These are phyloP conservation scores for Cheilosia vernalis DNA, from an alignment of 2,888 invertebrate species.

Conservation along the genomic window DNA sequence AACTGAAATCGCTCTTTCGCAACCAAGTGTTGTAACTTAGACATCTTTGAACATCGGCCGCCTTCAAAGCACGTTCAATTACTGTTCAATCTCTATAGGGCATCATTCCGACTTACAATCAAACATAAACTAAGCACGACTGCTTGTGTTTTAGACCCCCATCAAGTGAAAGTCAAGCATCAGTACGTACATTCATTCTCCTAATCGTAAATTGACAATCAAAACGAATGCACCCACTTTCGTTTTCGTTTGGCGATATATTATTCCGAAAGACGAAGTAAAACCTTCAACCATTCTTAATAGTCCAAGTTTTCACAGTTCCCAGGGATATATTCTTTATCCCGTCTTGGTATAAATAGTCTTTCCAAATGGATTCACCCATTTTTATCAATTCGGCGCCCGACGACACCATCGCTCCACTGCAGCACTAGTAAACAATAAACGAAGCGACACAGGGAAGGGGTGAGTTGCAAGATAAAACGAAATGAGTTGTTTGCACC, in stretches of 20 bases:
- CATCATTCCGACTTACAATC: too few species aligned
- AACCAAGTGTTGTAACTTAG: too few species aligned
- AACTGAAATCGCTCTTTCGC: too few species aligned
- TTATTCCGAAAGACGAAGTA: conserved; percentile 9
- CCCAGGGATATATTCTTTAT: conserved; percentile 8
- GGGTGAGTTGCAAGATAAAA: conserved; percentile 27
- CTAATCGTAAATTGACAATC: conserved; percentile 19
- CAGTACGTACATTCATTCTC: not conserved
- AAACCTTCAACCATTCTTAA: conserved; percentile 19
- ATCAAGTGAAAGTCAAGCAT: conserved; percentile 24
- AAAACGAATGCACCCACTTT: conserved; percentile 19
- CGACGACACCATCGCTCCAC: not conserved
- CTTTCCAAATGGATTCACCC: conserved; percentile 40
- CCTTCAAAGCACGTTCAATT: too few species aligned
- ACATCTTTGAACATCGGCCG: too few species aligned
- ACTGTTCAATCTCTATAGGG: too few species aligned
- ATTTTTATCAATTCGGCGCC: conserved; percentile 26
- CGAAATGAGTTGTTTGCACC: conserved; percentile 71
- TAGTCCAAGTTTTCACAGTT: conserved; percentile 36
- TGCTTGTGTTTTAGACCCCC: not conserved
- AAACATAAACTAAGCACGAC: too few species aligned
- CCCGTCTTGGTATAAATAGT: conserved; percentile 12
- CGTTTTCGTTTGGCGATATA: conserved; percentile 22
- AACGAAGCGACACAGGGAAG: conserved; percentile 8
- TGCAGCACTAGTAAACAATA: conserved; percentile 20